phyloP scores from a whole-genome alignment of 2,888 invertebrate species.

The Lithophane leautieri region DNA sequence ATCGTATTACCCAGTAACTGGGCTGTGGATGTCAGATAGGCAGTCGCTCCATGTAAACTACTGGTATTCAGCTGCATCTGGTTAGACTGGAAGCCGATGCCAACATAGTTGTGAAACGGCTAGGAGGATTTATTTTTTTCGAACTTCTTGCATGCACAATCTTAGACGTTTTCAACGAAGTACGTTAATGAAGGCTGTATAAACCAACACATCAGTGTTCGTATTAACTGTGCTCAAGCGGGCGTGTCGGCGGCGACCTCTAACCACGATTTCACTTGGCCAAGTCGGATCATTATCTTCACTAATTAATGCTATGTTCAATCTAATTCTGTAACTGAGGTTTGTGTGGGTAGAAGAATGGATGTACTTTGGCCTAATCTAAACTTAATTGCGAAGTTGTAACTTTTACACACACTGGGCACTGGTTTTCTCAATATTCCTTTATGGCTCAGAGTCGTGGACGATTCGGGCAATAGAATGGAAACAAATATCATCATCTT shows the following conservation, averaged over 20 bases:
- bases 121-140: background rate
- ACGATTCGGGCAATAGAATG: no score
- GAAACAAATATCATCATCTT: no score
- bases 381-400: background rate
- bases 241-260: slow-evolving; percentile 65
- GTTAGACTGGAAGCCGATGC: no score
- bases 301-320: slow-evolving; percentile 61
- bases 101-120: no score
- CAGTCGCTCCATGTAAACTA: no score
- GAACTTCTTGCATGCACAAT: background rate
- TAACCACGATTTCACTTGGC: slow-evolving; percentile 67
- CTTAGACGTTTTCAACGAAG: slow-evolving; percentile 5
- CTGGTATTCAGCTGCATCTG: no score
- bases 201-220: slow-evolving; percentile 44
- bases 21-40: no score
- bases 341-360: slow-evolving; percentile 30
- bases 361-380: background rate
- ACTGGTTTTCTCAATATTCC: no score
- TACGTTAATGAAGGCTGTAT: slow-evolving; percentile 43
- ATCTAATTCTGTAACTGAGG: slow-evolving; percentile 50
- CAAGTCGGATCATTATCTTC: slow-evolving; percentile 62
- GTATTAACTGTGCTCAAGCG: slow-evolving; percentile 53
- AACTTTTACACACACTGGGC: background rate
- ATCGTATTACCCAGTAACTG: no score
- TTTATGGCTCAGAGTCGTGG: no score